phyloP scores from a whole-genome alignment of 2,888 invertebrate genomes.

The Cephus pulcher region DNA sequence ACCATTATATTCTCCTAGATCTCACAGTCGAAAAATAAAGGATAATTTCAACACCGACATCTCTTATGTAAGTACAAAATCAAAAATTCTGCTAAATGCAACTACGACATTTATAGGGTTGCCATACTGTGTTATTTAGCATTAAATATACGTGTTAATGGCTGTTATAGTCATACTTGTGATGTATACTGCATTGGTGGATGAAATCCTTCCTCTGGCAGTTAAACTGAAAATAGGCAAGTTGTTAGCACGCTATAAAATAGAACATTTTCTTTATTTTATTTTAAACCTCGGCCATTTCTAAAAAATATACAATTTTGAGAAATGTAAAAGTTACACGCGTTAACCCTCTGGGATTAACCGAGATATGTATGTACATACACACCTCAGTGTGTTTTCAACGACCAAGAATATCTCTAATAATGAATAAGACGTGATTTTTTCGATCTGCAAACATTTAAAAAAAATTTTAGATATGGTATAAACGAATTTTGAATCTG shows the following conservation, averaged over 20 bases:
- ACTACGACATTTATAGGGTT: neutral
- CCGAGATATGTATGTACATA: too few relatives aligned
- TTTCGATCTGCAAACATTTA: too few relatives aligned
- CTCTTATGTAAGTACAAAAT: neutral
- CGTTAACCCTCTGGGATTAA: neutral
- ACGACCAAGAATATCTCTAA: too few relatives aligned
- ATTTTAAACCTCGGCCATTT: neutral
- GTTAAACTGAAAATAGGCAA: constrained; percentile 32
- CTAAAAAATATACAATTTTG: neutral
- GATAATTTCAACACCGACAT: neutral
- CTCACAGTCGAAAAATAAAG: neutral
- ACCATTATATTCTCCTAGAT: neutral
- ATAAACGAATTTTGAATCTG: too few relatives aligned
- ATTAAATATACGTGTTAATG: constrained; percentile 11
- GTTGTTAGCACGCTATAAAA: neutral
- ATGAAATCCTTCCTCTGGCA: constrained; percentile 43
- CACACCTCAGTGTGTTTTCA: too few relatives aligned
- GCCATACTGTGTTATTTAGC: neutral
- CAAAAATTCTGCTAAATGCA: neutral
- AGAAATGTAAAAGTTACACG: neutral
- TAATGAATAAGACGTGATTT: too few relatives aligned
- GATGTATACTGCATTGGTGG: constrained; percentile 42
- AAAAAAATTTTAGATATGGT: too few relatives aligned
- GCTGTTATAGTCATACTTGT: constrained; percentile 34
- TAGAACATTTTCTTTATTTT: neutral